phyloP scores from a whole-genome alignment of 2,113 vertebrate genomes.

The Bos taurus region ARS-UCD2.0 NC_037342.1:82426001-82426500 shows the following conservation, averaged over 20 bases:
- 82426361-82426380: background rate
- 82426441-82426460: background rate
- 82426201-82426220: background rate
- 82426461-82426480: too few species aligned
- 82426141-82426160: background rate
- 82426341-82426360: background rate
- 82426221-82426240: background rate
- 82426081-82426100: background rate
- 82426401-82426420: background rate
- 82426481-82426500: background rate
- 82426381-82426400: background rate
- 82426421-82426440: background rate
- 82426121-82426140: background rate
- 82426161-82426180: background rate
- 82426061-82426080: background rate
- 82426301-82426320: background rate
- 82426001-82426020: background rate
- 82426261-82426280: background rate
- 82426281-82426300: background rate
- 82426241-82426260: background rate
- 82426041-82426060: background rate
- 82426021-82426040: background rate
- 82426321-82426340: background rate
- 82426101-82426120: background rate
- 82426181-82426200: background rate